Percentiles rank a stretch among this genome's conserved stretches.
These are phyloP conservation scores for Diaperis boleti DNA, from an alignment of 2,888 invertebrate genomes.

Conservation along the genomic window DNA sequence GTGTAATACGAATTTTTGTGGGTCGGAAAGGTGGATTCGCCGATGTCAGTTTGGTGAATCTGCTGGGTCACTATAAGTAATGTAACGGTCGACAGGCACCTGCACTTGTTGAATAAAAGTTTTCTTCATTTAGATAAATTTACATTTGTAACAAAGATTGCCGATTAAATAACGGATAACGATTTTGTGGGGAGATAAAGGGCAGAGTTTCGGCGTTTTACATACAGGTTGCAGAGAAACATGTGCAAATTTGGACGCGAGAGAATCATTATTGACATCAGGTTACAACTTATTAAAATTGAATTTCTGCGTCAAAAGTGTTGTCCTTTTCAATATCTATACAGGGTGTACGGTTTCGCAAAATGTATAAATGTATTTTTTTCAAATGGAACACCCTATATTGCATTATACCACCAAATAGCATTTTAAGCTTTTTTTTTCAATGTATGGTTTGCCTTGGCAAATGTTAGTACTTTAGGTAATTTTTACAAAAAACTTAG, in stretches of 20 bases:
- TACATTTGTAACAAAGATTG: conserved; percentile 44
- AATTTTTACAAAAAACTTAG: too few species aligned
- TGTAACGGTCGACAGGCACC: conserved; percentile 42
- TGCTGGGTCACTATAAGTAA: conserved; percentile 42
- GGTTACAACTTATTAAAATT: too few species aligned
- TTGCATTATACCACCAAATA: too few species aligned
- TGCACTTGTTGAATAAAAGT: conserved; percentile 43
- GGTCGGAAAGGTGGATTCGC: neutral
- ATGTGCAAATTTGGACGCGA: neutral
- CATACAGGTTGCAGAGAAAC: conserved; percentile 20
- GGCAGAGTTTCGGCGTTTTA: neutral
- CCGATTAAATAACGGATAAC: conserved; percentile 38
- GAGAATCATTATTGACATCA: too few species aligned
- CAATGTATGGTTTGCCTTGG: too few species aligned
- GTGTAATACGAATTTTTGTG: conserved; percentile 1
- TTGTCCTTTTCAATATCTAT: too few species aligned
- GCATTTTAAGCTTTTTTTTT: too few species aligned
- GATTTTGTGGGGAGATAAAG: conserved; percentile 9
- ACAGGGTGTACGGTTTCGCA: too few species aligned
- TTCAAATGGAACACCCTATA: too few species aligned
- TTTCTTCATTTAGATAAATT: conserved; percentile 45
- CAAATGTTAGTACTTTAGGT: too few species aligned
- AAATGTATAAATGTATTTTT: too few species aligned
- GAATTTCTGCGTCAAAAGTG: too few species aligned
- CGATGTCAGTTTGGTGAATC: conserved; percentile 28